Percentiles rank a stretch among this genome's conserved stretches.
phyloP scores from a whole-genome alignment of 1,140 invertebrate genomes.

The Drosophila tristis region DNA sequence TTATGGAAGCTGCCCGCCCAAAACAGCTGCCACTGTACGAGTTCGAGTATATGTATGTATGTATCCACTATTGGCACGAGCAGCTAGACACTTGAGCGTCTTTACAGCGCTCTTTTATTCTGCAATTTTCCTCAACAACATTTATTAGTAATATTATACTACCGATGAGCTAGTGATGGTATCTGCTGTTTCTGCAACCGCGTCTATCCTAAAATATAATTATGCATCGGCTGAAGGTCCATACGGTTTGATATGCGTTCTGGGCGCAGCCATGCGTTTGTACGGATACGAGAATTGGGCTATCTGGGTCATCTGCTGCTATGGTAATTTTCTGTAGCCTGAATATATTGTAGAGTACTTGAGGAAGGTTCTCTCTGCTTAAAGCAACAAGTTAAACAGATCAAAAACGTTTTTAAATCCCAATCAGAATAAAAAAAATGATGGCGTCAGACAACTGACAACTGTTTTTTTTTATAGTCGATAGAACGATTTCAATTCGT shows the following conservation, averaged over 20 bases:
- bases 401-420: too few species aligned
- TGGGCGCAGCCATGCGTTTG: not conserved
- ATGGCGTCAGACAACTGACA: too few species aligned
- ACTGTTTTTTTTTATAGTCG: too few species aligned
- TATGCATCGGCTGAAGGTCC: slow-evolving; percentile 14
- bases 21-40: slow-evolving; percentile 33
- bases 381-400: too few species aligned
- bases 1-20: not conserved
- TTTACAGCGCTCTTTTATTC: slow-evolving; percentile 71
- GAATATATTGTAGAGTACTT: too few species aligned
- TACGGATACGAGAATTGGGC: not conserved
- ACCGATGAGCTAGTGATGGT: slow-evolving; percentile 28
- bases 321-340: too few species aligned
- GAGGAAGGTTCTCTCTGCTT: too few species aligned
- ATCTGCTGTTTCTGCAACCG: slow-evolving; percentile 7
- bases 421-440: too few species aligned
- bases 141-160: slow-evolving; percentile 34
- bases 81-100: slow-evolving; percentile 63
- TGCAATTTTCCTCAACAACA: slow-evolving; percentile 62
- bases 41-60: slow-evolving; percentile 41
- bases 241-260: not conserved
- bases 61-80: slow-evolving; percentile 31
- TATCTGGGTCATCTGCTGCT: not conserved
- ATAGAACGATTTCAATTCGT: too few species aligned
- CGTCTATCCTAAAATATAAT: slow-evolving; percentile 6